Conservation (phyloP, 2,113 vertebrate genomes). For the Odobenus rosmarus region DNA sequence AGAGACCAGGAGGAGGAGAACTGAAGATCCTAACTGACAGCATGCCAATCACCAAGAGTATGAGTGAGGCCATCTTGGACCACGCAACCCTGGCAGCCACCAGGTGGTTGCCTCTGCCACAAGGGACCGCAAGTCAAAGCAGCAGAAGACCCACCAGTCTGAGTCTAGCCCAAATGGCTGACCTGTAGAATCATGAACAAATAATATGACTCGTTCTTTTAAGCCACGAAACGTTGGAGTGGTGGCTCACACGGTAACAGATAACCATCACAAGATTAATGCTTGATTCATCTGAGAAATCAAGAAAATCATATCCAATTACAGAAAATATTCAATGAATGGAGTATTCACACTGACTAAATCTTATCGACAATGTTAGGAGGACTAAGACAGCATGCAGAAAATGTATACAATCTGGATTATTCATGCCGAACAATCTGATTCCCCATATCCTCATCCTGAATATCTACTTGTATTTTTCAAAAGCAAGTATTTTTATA, state of each 20-base stretch:
- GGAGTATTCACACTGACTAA: background rate
- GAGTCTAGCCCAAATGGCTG: background rate
- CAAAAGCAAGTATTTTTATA: background rate
- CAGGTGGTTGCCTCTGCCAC: accelerated
- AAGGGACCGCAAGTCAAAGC: background rate
- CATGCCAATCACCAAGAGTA: background rate
- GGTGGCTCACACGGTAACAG: background rate
- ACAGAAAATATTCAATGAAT: background rate
- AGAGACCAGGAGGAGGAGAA: background rate
- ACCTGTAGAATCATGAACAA: background rate
- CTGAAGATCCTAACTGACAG: accelerated
- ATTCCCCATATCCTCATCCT: background rate
- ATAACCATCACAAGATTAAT: background rate
- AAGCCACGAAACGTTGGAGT: background rate
- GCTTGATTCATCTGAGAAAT: conserved; percentile 19
- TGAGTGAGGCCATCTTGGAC: background rate
- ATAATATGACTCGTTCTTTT: background rate
- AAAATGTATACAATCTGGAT: background rate
- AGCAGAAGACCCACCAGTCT: background rate
- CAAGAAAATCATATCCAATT: background rate
- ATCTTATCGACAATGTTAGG: background rate
- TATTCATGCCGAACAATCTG: background rate
- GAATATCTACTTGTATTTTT: background rate
- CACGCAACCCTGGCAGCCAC: background rate
- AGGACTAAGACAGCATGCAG: background rate